These are phyloP conservation scores for Stenodema calcarata DNA, from an alignment of 2,888 invertebrate genomes.

Conservation along the genomic window DNA sequence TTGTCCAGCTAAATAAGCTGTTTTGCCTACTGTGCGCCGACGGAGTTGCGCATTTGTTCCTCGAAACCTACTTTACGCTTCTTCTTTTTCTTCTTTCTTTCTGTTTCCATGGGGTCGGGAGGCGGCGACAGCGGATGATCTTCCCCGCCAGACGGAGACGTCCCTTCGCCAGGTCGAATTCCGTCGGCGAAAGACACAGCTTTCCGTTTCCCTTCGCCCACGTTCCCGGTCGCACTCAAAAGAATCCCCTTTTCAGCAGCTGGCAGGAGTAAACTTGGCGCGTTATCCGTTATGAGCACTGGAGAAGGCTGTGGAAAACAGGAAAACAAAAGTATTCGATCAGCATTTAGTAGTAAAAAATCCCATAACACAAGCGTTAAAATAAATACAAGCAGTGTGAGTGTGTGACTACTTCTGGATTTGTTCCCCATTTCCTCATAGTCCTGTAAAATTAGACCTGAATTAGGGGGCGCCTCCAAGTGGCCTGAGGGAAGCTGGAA, in stretches of 20 bases:
- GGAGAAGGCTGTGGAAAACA: neutral
- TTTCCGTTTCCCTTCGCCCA: conserved; percentile 57
- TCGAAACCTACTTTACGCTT: conserved; percentile 18
- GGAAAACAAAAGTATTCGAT: too few species aligned
- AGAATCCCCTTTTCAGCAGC: conserved; percentile 67
- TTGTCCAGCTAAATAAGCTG: too few species aligned
- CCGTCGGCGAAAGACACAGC: conserved; percentile 70
- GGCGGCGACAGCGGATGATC: conserved; percentile 70
- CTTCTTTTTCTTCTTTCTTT: conserved; percentile 64
- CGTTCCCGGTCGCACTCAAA: conserved; percentile 5
- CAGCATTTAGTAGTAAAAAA: too few species aligned
- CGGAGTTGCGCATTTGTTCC: too few species aligned
- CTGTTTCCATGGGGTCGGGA: conserved; percentile 64
- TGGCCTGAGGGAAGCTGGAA: too few species aligned
- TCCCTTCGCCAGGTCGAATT: conserved; percentile 65
- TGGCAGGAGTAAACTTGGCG: conserved; percentile 57
- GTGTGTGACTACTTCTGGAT: too few species aligned
- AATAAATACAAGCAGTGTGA: too few species aligned
- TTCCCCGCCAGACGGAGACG: conserved; percentile 64
- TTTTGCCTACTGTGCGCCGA: too few species aligned
- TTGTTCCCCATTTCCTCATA: too few species aligned
- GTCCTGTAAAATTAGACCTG: too few species aligned
- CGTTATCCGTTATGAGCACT: conserved; percentile 10
- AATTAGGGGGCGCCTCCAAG: too few species aligned
- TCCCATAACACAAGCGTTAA: too few species aligned